phyloP scores from a whole-genome alignment of 2,888 invertebrate species.

The Antitype chi region DNA sequence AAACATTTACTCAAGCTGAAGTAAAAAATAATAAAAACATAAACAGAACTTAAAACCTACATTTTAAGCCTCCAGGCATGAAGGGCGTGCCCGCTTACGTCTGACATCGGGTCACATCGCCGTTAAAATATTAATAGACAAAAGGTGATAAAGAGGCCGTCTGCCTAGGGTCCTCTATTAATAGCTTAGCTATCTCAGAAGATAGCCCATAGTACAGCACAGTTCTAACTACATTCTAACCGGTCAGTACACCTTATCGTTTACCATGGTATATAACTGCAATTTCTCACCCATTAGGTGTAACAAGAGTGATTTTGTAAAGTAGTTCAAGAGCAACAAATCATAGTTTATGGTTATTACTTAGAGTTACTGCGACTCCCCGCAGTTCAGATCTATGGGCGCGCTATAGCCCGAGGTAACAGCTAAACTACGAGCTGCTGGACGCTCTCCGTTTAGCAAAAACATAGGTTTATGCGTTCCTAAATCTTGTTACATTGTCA shows the following conservation, averaged over 20 bases:
- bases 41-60: no score
- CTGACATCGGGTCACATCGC: no score
- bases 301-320: constrained; percentile 50
- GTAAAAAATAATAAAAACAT: no score
- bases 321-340: constrained; percentile 53
- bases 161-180: background rate
- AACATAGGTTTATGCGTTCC: background rate
- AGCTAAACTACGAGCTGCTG: constrained; percentile 21
- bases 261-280: constrained; percentile 1
- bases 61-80: no score
- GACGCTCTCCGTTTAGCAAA: constrained; percentile 11
- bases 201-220: background rate
- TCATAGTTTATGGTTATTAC: constrained; percentile 58
- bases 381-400: constrained; percentile 42
- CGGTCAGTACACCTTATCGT: constrained; percentile 29
- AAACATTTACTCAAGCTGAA: no score
- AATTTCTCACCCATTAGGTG: constrained; percentile 40
- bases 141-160: background rate
- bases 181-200: background rate
- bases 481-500: no score
- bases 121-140: background rate
- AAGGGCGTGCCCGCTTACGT: no score
- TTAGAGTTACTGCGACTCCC: constrained; percentile 50
- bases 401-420: constrained; percentile 35
- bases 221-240: background rate